Evolutionary conservation across 2,113 vertebrate species (phyloP), one percentile per base, ranked within the genome.

Genomic region (Pleuronectes platessa): DNA sequence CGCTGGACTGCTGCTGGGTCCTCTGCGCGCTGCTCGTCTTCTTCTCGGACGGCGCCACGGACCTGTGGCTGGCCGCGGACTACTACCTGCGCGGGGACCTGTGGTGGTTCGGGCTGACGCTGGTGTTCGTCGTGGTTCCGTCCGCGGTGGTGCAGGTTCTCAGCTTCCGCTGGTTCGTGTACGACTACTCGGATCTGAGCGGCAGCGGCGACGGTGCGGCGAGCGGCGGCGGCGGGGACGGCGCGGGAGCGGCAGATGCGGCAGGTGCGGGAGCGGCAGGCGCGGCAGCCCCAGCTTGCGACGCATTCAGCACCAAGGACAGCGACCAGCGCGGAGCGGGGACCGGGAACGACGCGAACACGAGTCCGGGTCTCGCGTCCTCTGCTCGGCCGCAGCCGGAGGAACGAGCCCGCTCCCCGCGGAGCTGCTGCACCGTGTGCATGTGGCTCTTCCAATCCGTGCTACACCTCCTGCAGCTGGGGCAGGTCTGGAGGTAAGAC

Each of bases 21-120:
- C 94, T 97, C 71, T 95, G 95, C 86, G 96, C 97, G 53, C 94
- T 98, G 90, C 94, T 98, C 71, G 96, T 98, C 83, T 98, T 97
- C 89, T 97, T 98, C 94, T 97, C 96, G 89, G 97, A 98, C 94
- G 97, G 96, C 47, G 97, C 97, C 81, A 96, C 96, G 64, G 97
- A 98, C 96, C 97, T 98, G 96, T 98, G 97, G 97, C 96, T 98
- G 95, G 96, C 96, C 88, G 97, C 95, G 83, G 95, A 97, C 89
- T 98, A 98, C 92, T 97, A 96, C 95, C 93, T 96, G 91, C 88
- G 92, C 76, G 93, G 94, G 78, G 86, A 96, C 75, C 92, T 75
- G 92, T 95, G 92, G 95, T 97, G 94, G 94, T 98, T 98, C 94
- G 96, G 95, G 78, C 94, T 97, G 90, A 98, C 97, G 74, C 92